Evolutionary conservation across 1,140 invertebrate species (phyloP).

Genomic region (Drosophila gunungcola): DNA sequence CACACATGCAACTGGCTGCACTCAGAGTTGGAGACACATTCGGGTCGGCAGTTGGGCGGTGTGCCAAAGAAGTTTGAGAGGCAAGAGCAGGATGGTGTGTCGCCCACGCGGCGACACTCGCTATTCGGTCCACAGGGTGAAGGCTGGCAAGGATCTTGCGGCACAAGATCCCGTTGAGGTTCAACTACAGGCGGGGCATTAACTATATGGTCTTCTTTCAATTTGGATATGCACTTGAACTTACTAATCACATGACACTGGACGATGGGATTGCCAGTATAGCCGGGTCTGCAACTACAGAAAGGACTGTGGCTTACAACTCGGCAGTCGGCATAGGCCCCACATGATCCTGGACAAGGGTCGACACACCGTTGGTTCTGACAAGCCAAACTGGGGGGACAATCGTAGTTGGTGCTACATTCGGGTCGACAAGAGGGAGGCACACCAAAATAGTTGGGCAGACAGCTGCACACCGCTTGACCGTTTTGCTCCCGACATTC

Average conservation of each 20-base stretch:
- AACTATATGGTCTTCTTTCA: not conserved
- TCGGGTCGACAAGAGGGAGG: conserved; percentile 89
- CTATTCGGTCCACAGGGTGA: conserved; percentile 92
- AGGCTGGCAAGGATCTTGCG: conserved; percentile 88
- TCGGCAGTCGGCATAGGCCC: conserved; percentile 87
- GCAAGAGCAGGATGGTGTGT: conserved; percentile 88
- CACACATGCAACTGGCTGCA: conserved; percentile 88
- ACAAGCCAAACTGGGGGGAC: conserved; percentile 88
- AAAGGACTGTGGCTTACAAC: conserved; percentile 89
- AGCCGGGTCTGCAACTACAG: conserved; percentile 87
- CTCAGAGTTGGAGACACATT: conserved; percentile 89
- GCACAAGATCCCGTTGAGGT: conserved; percentile 62
- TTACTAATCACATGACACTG: conserved; percentile 87
- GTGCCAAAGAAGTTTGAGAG: conserved; percentile 87
- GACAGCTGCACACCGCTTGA: conserved; percentile 88
- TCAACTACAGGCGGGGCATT: conserved; percentile 57
- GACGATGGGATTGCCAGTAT: conserved; percentile 88
- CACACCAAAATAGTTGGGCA: conserved; percentile 87
- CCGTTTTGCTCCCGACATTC: conserved; percentile 87
- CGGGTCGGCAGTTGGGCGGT: conserved; percentile 89
- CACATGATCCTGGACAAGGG: conserved; percentile 89
- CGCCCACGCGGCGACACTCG: conserved; percentile 87
- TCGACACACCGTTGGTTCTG: conserved; percentile 89
- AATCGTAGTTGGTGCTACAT: conserved; percentile 89
- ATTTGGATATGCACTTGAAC: conserved; percentile 24